These are phyloP conservation scores for Takifugu flavidus DNA, from an alignment of 2,113 vertebrate species.

Conservation along the genomic window DNA sequence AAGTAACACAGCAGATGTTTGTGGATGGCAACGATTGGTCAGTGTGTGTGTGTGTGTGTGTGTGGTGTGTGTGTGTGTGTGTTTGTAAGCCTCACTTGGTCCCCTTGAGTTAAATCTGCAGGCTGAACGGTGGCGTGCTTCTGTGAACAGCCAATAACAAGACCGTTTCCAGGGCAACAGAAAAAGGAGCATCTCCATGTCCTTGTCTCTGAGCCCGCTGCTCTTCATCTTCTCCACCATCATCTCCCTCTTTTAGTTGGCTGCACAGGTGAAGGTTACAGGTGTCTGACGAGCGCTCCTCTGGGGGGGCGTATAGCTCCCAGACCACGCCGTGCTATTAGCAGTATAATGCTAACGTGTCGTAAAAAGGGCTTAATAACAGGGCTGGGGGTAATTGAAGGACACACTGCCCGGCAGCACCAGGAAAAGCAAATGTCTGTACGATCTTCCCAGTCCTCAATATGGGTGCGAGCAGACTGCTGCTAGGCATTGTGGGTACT, in stretches of 20 bases:
- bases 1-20: slow-evolving; percentile 40
- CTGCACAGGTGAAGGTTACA: neutral
- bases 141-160: no score
- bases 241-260: neutral
- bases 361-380: slow-evolving; percentile 45
- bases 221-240: neutral
- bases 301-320: slow-evolving; percentile 23
- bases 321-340: slow-evolving; percentile 29
- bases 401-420: slow-evolving; percentile 15
- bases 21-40: slow-evolving; percentile 9
- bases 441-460: slow-evolving; percentile 36
- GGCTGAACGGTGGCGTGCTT: no score
- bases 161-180: no score
- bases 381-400: slow-evolving; percentile 39
- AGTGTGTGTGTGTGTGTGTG: slow-evolving; percentile 26
- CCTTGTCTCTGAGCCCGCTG: no score
- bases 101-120: no score
- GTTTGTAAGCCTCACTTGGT: no score
- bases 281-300: slow-evolving; percentile 38
- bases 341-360: slow-evolving; percentile 39
- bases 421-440: slow-evolving; percentile 61
- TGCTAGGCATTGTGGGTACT: no score
- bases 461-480: no score
- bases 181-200: no score
- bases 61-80: neutral